Percentiles rank a stretch among this genome's conserved stretches.
phyloP scores from a whole-genome alignment of 2,888 invertebrate genomes.

The Agrilus mali region DNA sequence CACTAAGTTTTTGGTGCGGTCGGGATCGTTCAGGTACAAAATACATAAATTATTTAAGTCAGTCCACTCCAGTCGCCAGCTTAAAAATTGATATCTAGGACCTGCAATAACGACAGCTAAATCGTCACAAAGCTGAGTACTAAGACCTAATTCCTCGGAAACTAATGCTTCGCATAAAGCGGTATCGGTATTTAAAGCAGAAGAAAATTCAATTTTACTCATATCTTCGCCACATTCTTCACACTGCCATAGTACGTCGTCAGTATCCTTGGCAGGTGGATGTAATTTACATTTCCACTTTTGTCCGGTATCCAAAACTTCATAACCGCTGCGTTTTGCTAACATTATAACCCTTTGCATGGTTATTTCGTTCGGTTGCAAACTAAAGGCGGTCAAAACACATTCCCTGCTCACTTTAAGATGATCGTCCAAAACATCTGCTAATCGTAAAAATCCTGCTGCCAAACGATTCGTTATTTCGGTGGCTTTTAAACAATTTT shows the following conservation, averaged over 20 bases:
- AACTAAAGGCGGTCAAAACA: slow-evolving; percentile 60
- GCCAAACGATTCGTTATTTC: slow-evolving; percentile 46
- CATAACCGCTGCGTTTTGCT: slow-evolving; percentile 38
- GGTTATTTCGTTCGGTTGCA: slow-evolving; percentile 52
- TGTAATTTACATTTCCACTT: slow-evolving; percentile 30
- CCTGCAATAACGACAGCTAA: slow-evolving; percentile 56
- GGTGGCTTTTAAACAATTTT: slow-evolving; percentile 23
- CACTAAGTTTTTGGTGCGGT: slow-evolving; percentile 50
- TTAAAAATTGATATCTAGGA: slow-evolving; percentile 56
- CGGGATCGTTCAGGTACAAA: slow-evolving; percentile 41
- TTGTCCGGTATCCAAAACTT: slow-evolving; percentile 32
- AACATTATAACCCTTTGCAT: slow-evolving; percentile 44
- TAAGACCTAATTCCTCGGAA: slow-evolving; percentile 52
- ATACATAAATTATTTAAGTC: slow-evolving; percentile 44
- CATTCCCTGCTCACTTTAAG: slow-evolving; percentile 56
- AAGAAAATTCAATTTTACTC: slow-evolving; percentile 25
- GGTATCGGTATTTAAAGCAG: slow-evolving; percentile 26
- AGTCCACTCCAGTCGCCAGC: slow-evolving; percentile 53
- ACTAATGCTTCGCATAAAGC: slow-evolving; percentile 34
- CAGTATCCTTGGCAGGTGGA: slow-evolving; percentile 25
- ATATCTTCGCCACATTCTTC: slow-evolving; percentile 30
- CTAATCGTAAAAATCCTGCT: slow-evolving; percentile 50
- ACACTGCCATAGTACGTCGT: slow-evolving; percentile 28
- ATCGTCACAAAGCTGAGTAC: slow-evolving; percentile 54
- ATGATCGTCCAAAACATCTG: slow-evolving; percentile 45